Percentiles rank a stretch among this genome's conserved stretches.
Evolutionary conservation across 2,888 invertebrate species (phyloP).

Genomic region (Epirrhoe alternata): DNA sequence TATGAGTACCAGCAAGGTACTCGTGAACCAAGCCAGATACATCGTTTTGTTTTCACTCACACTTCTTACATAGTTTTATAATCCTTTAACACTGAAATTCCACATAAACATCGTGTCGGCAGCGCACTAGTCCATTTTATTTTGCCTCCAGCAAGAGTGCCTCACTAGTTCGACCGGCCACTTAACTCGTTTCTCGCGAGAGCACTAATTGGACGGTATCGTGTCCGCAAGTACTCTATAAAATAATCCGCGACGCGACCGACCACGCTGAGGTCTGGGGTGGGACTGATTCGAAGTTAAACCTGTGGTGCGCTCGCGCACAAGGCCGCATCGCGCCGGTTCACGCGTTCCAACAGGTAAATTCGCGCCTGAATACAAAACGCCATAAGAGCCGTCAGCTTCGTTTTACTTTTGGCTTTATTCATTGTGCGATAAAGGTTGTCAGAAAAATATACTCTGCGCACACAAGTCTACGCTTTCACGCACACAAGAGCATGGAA

Average conservation of each 20-base stretch:
- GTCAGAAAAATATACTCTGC: constrained; percentile 79
- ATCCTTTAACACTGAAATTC: constrained; percentile 70
- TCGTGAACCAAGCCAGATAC: constrained; percentile 74
- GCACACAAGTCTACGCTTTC: constrained; percentile 64
- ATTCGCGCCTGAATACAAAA: constrained; percentile 66
- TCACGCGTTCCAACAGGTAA: constrained; percentile 87
- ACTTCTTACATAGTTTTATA: constrained; percentile 77
- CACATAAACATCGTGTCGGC: constrained; percentile 67
- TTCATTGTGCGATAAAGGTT: constrained; percentile 65
- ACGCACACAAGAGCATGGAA: constrained; percentile 71
- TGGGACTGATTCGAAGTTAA: constrained; percentile 80
- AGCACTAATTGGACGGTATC: constrained; percentile 83
- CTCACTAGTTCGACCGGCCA: constrained; percentile 79
- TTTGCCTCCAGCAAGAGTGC: constrained; percentile 63
- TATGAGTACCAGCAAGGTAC: constrained; percentile 74
- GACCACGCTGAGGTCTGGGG: constrained; percentile 79
- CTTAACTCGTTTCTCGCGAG: constrained; percentile 84
- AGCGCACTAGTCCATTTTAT: constrained; percentile 70
- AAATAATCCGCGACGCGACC: constrained; percentile 71
- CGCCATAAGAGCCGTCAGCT: constrained; percentile 67
- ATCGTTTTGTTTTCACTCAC: constrained; percentile 74
- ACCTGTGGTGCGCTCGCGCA: constrained; percentile 85
- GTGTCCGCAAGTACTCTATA: constrained; percentile 64
- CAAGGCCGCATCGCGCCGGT: constrained; percentile 85
- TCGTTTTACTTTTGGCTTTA: constrained; percentile 65